phyloP scores from a whole-genome alignment of 1,140 invertebrate species.

The Dufourea novaeangliae region DNA sequence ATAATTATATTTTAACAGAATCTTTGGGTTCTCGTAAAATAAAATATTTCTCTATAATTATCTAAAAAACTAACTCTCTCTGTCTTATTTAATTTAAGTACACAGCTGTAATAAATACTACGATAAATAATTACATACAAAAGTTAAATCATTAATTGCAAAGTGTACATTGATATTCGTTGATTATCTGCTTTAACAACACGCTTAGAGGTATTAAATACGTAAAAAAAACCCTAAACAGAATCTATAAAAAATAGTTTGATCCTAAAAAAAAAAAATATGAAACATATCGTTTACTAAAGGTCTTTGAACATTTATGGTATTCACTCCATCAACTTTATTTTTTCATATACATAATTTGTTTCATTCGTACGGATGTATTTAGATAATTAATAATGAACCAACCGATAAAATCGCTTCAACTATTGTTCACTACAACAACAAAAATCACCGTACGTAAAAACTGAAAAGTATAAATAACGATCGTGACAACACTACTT shows the following conservation, averaged over 20 bases:
- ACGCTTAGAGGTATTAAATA: background rate
- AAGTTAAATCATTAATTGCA: too few relatives aligned
- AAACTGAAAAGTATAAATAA: background rate
- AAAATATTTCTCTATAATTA: background rate
- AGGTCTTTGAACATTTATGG: background rate
- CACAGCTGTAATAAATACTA: background rate
- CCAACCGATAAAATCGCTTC: background rate
- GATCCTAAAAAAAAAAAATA: background rate
- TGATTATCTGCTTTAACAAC: background rate
- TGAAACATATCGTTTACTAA: background rate
- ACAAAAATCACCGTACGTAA: background rate
- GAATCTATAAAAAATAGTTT: background rate
- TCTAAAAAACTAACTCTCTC: background rate
- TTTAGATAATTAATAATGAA: slow-evolving; percentile 1
- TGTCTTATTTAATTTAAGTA: too few relatives aligned
- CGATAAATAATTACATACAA: background rate
- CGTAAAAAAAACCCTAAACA: background rate
- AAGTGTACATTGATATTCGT: too few relatives aligned
- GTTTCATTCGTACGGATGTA: background rate
- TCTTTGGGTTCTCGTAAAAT: too few relatives aligned
- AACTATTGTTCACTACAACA: background rate
- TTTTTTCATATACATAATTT: slow-evolving; percentile 22
- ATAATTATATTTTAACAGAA: too few relatives aligned
- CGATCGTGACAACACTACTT: background rate
- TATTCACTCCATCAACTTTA: slow-evolving; percentile 8